Evolutionary conservation across 2,113 vertebrate genomes (phyloP).

Genomic region (Gymnogyps californianus): DNA sequence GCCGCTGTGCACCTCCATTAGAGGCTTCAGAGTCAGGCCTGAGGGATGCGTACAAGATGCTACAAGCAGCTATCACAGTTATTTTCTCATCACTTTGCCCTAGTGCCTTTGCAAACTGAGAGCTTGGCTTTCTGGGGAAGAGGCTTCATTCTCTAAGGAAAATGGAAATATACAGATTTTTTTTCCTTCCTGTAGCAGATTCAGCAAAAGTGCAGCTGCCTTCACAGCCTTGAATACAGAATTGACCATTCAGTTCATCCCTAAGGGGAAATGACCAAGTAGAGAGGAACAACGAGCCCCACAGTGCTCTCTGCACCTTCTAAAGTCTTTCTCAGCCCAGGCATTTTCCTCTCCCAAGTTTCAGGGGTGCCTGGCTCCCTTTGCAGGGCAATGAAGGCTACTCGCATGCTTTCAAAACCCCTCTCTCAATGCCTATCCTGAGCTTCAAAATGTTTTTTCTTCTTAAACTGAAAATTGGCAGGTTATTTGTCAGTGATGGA

Average conservation of each 20-base stretch:
- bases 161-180: constrained; percentile 47
- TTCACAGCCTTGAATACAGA: constrained; percentile 45
- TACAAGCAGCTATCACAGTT: background rate
- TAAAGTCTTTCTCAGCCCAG: background rate
- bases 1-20: accelerated
- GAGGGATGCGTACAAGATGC: background rate
- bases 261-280: constrained; percentile 36
- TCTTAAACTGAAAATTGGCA: background rate
- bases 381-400: background rate
- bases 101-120: background rate
- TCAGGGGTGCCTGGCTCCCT: background rate
- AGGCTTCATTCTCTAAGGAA: constrained; percentile 23
- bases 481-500: background rate
- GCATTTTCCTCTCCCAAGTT: background rate
- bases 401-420: background rate
- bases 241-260: constrained; percentile 51
- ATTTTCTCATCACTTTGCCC: background rate
- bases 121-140: constrained; percentile 3
- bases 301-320: constrained; percentile 6
- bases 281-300: constrained; percentile 24
- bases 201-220: constrained; percentile 67
- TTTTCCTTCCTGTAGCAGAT: constrained; percentile 54
- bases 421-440: background rate
- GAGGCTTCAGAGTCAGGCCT: background rate
- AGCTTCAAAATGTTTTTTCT: background rate